phyloP scores from a whole-genome alignment of 1,140 invertebrate species.

The Anagrus nilaparvatae region DNA sequence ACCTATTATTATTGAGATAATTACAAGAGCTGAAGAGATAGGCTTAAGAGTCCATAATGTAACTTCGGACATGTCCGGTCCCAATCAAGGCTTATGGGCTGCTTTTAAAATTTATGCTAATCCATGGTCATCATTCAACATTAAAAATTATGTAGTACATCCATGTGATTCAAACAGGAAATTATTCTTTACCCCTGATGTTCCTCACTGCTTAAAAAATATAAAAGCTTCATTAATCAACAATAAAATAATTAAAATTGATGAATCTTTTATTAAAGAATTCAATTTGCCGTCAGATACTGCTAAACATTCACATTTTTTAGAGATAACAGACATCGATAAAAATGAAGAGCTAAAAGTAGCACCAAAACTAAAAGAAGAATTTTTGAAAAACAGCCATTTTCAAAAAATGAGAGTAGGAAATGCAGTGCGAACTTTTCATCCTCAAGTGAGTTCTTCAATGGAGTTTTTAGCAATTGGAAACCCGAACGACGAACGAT shows the following conservation, averaged over 20 bases:
- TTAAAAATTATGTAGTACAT: neutral
- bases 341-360: conserved; percentile 1
- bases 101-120: conserved; percentile 1
- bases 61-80: conserved; percentile 1
- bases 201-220: conserved; percentile 9
- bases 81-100: conserved; percentile 5
- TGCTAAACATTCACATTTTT: neutral
- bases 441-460: neutral
- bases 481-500: conserved; percentile 1
- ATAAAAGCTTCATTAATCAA: conserved; percentile 5
- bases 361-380: conserved; percentile 8
- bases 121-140: neutral
- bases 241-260: conserved; percentile 1
- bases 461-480: conserved; percentile 1
- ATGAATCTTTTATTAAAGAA: neutral
- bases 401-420: conserved; percentile 6
- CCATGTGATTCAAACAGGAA: neutral
- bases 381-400: conserved; percentile 2
- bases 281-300: conserved; percentile 2
- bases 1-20: neutral
- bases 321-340: conserved; percentile 1
- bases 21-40: neutral
- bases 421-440: neutral
- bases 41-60: neutral
- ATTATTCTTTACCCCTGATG: conserved; percentile 6